A percentile compares a stretch with the other conserved stretches of the same genome.
phyloP scores from a whole-genome alignment of 2,888 invertebrate species.

The Notodonta ziczac region DNA sequence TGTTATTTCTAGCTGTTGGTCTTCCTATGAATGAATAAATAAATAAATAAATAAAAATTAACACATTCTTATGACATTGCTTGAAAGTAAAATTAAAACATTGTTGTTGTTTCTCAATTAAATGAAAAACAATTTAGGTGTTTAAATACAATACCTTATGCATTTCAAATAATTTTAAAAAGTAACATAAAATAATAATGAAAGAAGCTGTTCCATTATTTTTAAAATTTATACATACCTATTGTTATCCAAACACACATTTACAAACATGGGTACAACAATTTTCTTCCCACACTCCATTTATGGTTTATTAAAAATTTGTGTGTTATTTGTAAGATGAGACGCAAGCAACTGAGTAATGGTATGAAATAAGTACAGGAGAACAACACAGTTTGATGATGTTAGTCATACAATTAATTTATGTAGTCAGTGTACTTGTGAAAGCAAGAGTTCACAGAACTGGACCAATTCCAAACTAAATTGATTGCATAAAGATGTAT shows the following conservation, averaged over 20 bases:
- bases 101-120: too few relatives aligned
- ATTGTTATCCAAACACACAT: conserved; percentile 34
- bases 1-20: too few relatives aligned
- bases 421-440: conserved; percentile 28
- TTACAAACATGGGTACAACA: conserved; percentile 18
- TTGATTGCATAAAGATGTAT: neutral
- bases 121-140: too few relatives aligned
- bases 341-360: conserved; percentile 25
- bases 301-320: conserved; percentile 7
- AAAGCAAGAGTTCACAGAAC: conserved; percentile 21
- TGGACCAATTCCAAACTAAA: neutral
- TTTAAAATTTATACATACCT: neutral
- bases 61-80: too few relatives aligned
- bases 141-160: too few relatives aligned
- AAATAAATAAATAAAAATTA: too few relatives aligned
- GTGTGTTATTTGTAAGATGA: neutral
- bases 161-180: too few relatives aligned
- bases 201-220: too few relatives aligned
- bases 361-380: conserved; percentile 7
- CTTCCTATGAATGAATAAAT: too few relatives aligned
- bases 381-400: conserved; percentile 10
- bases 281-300: conserved; percentile 29
- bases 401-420: conserved; percentile 36
- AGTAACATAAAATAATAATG: too few relatives aligned
- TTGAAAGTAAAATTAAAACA: too few relatives aligned